phyloP scores from a whole-genome alignment of 2,888 invertebrate genomes.

The Gnatocerus cornutus region DNA sequence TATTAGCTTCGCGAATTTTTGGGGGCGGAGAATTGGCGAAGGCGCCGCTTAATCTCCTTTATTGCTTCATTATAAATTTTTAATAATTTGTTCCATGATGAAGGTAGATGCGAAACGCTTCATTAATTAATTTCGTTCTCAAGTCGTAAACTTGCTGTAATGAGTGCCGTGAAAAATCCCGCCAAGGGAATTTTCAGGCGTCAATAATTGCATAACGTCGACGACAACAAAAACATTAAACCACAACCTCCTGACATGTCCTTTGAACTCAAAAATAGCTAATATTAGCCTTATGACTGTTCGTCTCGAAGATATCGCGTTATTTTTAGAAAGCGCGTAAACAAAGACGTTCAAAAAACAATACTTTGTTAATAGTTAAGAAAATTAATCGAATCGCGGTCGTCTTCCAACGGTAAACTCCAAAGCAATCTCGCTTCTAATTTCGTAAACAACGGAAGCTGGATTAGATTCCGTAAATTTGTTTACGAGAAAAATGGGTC shows the following conservation, averaged over 20 bases:
- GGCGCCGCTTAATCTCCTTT: conserved; percentile 12
- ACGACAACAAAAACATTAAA: neutral
- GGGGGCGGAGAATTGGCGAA: conserved; percentile 22
- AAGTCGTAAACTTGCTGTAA: conserved; percentile 8
- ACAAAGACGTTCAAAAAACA: conserved; percentile 31
- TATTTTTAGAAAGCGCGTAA: conserved; percentile 36
- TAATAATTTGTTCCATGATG: neutral
- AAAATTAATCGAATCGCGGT: conserved; percentile 4
- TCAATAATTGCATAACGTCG: neutral
- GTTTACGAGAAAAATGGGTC: conserved; percentile 40
- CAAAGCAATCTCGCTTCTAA: neutral
- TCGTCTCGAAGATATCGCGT: conserved; percentile 11
- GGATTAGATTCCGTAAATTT: conserved; percentile 11
- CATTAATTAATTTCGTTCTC: conserved; percentile 5
- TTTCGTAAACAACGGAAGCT: conserved; percentile 33
- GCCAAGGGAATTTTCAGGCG: no score
- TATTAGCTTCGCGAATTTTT: neutral
- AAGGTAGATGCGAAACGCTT: neutral
- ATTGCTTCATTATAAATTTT: conserved; percentile 1
- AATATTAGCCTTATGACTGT: conserved; percentile 24
- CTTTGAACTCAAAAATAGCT: conserved; percentile 35
- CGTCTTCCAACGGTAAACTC: neutral
- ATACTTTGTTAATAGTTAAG: conserved; percentile 12
- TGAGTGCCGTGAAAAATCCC: neutral
- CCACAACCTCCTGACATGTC: conserved; percentile 16